Conservation (phyloP, 92 coral and sea anemone species). For the Bergia sp. region DNA sequence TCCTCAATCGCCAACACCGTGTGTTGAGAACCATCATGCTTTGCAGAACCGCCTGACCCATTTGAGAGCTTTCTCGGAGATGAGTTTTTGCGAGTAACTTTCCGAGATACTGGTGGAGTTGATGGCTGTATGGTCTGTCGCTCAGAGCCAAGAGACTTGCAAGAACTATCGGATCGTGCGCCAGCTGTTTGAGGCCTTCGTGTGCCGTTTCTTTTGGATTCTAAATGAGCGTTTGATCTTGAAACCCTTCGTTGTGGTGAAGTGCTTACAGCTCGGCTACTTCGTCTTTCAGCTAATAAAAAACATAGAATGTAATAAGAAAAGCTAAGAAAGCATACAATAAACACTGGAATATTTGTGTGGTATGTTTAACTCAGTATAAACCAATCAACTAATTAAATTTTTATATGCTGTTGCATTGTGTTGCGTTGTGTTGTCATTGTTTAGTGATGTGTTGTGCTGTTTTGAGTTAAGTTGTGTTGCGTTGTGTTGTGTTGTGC, state of each 20-base stretch:
- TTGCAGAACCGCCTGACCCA: constrained; percentile 1
- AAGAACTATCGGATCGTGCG: constrained; percentile 12
- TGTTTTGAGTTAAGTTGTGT: too few species aligned
- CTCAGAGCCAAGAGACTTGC: constrained; percentile 1
- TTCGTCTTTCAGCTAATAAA: constrained; percentile 25
- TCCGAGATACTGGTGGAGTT: neutral
- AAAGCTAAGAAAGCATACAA: neutral
- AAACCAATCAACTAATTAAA: too few species aligned
- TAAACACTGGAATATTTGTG: neutral
- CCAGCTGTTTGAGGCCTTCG: constrained; percentile 21
- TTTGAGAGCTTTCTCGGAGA: constrained; percentile 9
- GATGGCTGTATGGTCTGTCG: constrained; percentile 5
- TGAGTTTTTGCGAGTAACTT: neutral
- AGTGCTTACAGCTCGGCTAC: constrained; percentile 26
- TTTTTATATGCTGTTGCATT: too few species aligned
- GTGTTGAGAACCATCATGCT: constrained; percentile 9
- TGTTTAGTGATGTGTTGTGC: too few species aligned
- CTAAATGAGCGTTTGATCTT: neutral
- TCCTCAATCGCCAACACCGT: neutral
- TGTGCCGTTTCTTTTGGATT: neutral
- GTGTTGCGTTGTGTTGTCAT: too few species aligned
- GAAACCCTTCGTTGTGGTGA: constrained; percentile 33
- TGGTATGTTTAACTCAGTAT: neutral
- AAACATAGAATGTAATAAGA: neutral
- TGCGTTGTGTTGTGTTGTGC: too few species aligned